These are phyloP conservation scores for Andrena bicolor DNA, from an alignment of 2,888 invertebrate species.

Conservation along the genomic window DNA sequence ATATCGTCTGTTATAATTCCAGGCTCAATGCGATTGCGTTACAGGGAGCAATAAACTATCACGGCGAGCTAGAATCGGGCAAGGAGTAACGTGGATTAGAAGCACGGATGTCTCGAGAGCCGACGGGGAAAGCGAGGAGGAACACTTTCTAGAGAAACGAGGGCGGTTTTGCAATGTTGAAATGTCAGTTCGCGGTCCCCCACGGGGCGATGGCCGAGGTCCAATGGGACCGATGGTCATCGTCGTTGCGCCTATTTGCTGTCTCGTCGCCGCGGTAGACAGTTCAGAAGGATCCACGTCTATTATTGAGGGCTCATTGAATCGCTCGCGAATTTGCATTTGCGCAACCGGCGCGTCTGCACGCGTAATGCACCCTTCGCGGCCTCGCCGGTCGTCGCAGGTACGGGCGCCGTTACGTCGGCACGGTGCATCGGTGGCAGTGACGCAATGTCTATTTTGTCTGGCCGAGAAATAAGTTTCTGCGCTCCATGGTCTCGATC, in stretches of 20 bases:
- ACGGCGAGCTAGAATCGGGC: neutral
- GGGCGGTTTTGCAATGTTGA: slow-evolving; percentile 62
- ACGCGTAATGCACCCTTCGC: slow-evolving; percentile 20
- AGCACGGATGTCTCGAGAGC: neutral
- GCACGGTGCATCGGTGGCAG: neutral
- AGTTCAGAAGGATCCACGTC: slow-evolving; percentile 17
- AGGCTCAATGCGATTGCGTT: neutral
- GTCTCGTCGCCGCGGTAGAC: slow-evolving; percentile 31
- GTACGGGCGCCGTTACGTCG: slow-evolving; percentile 14
- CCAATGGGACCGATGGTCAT: slow-evolving; percentile 65
- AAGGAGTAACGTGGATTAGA: neutral
- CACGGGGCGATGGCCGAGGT: slow-evolving; percentile 68
- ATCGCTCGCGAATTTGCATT: slow-evolving; percentile 12
- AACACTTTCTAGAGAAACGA: slow-evolving; percentile 49
- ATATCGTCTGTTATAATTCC: too few relatives aligned
- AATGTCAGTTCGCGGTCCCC: slow-evolving; percentile 62
- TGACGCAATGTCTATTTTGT: slow-evolving; percentile 57
- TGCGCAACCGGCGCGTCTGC: slow-evolving; percentile 21
- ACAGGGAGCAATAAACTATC: neutral
- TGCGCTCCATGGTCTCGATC: slow-evolving; percentile 14
- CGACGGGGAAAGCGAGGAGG: slow-evolving; percentile 39
- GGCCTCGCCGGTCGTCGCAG: neutral
- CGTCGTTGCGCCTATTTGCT: slow-evolving; percentile 42
- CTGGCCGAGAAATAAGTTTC: slow-evolving; percentile 42
- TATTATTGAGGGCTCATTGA: slow-evolving; percentile 39